Conservation (phyloP, 2,113 vertebrate species). For the Micronisus gabar region DNA sequence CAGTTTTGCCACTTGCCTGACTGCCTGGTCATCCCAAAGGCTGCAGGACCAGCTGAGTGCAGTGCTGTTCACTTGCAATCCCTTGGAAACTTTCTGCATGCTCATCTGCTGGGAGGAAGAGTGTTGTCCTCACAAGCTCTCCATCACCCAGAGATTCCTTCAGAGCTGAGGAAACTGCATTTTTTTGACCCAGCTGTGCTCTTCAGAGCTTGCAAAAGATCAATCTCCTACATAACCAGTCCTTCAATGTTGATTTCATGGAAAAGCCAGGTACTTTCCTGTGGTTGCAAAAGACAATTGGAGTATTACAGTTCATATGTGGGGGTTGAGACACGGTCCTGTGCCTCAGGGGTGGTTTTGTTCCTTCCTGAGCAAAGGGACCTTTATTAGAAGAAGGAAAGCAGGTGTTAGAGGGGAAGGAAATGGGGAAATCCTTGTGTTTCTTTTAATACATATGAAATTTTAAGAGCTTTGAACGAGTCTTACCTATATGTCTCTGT, state of each 20-base stretch:
- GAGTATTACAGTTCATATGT: not conserved
- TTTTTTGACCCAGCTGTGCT: not conserved
- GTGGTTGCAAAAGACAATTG: not conserved
- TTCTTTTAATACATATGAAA: not conserved
- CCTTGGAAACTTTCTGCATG: not conserved
- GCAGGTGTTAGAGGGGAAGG: not conserved
- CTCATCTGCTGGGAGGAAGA: not conserved
- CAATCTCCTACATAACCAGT: not conserved
- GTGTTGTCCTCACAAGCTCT: not conserved
- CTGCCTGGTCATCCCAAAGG: not conserved
- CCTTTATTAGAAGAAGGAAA: not conserved
- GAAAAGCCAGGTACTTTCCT: not conserved
- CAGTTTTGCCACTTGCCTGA: not conserved
- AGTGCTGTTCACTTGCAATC: not conserved
- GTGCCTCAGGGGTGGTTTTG: not conserved
- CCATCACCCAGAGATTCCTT: not conserved
- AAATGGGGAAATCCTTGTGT: slow-evolving; percentile 8
- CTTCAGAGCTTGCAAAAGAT: not conserved
- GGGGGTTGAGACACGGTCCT: not conserved
- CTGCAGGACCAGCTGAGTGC: not conserved
- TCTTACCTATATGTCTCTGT: not conserved
- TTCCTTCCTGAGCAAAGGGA: not conserved
- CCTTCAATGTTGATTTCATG: not conserved
- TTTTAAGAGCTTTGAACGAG: not conserved
- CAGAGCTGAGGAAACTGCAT: not conserved